Percentiles rank a stretch among this genome's conserved stretches.
These are phyloP conservation scores for Micromussa lordhowensis DNA, from an alignment of 92 coral and sea anemone genomes.

Conservation along the genomic window DNA sequence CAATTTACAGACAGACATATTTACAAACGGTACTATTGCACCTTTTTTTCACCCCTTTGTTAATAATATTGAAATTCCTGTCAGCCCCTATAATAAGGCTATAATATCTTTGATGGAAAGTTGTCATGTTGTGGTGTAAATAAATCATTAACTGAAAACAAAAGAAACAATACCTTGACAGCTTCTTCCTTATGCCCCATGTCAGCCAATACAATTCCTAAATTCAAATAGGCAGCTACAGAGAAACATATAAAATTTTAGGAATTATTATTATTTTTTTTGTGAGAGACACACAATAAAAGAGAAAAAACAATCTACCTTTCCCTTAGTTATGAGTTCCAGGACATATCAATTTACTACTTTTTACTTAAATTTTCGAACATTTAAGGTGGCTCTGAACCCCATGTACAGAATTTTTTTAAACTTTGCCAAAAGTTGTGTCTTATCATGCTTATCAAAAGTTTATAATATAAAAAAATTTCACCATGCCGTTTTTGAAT, in stretches of 20 bases:
- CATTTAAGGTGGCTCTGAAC: too few species aligned
- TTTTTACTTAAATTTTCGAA: background rate
- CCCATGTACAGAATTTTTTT: too few species aligned
- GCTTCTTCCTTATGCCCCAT: constrained; percentile 79
- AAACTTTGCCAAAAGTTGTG: too few species aligned
- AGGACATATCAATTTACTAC: background rate
- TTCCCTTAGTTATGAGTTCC: background rate
- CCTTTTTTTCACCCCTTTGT: too few species aligned
- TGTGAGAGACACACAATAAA: background rate
- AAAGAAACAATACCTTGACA: constrained; percentile 62
- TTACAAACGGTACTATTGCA: too few species aligned
- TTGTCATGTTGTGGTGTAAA: background rate
- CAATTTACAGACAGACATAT: too few species aligned
- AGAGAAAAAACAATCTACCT: background rate
- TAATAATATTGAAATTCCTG: too few species aligned
- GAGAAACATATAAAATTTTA: background rate
- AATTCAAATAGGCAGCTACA: constrained; percentile 84
- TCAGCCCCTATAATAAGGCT: too few species aligned
- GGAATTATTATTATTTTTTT: background rate
- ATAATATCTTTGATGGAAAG: background rate
- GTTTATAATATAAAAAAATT: too few species aligned
- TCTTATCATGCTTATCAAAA: too few species aligned
- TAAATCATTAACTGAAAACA: background rate
- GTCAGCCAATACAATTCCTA: constrained; percentile 86
- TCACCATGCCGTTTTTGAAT: too few species aligned